Base-by-base conservation (phyloP, 2,888 invertebrate species). In the Uropetala carovei region DNA sequence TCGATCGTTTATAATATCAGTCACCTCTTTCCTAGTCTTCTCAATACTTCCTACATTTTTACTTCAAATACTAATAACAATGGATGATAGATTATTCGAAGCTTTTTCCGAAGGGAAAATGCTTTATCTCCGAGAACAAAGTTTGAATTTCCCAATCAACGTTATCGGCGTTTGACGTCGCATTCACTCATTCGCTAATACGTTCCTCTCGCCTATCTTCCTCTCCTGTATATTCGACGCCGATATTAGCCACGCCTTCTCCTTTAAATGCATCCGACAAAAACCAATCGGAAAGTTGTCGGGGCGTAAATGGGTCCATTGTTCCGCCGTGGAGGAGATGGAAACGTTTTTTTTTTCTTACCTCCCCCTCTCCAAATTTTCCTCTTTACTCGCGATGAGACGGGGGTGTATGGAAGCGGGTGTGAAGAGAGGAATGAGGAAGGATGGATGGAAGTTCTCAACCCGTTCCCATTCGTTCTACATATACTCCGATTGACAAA, bases 301-400 rank as follows among this genome's bases (percentile, higher is more conserved):
- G 75, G 75, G 22, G 22, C 22, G 22, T 75, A 75, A 75, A 22
- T 75, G 75, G 75, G 75, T 75, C n/a, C 64, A 22, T 75, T 75
- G 75, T 75, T n/a, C 75, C 75, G 5, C 22, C 75, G 22, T 10
- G 10, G 0, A 3, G 22, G 16, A 22, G 75, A 3, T n/a, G 43
- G 5, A 43, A 43, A 43, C 3, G 43, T 43, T 43, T 43, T 43
- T 43, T 43, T 3, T 43, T 43, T 43, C 1, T 3, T 3, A 3
- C 43, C 43, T 3, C 5, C 43, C 43, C 1, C 43, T 43, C 43
- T 43, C 43, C 3, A 43, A 43, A 43, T 43, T 5, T 43, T 5
- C 22, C 27, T 64, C 10, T 64, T 64, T 11, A 16, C 8, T 8
- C 16, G 64, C 16, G 64, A 64, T 16, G 16, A 16, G 64, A n/a